A percentile compares a stretch with the other conserved stretches of the same genome.
phyloP scores from a whole-genome alignment of 2,113 vertebrate species.

The Alethe diademata region DNA sequence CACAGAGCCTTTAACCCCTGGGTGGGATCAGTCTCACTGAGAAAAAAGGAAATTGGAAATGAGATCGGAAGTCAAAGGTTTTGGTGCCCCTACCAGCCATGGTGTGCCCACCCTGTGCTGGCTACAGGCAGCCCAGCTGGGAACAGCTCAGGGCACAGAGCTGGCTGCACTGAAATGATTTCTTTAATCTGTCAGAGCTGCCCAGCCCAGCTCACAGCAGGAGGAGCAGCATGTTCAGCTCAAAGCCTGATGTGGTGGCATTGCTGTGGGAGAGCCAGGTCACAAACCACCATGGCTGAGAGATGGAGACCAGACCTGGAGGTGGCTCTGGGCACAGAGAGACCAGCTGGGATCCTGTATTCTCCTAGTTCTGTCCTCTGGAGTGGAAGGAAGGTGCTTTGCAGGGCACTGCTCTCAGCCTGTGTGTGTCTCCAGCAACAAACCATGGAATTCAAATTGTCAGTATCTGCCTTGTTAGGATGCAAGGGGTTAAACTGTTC shows the following conservation, averaged over 20 bases:
- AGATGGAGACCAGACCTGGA: neutral
- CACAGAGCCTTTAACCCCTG: neutral
- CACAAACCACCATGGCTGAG: neutral
- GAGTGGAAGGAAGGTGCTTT: neutral
- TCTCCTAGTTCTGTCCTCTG: neutral
- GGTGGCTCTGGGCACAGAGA: neutral
- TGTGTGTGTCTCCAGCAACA: neutral
- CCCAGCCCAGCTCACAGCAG: neutral
- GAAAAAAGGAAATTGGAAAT: neutral
- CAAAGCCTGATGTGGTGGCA: neutral
- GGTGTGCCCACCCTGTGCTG: neutral
- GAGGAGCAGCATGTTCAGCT: neutral
- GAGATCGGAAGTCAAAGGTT: neutral
- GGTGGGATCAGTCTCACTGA: neutral
- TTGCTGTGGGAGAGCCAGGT: accelerated
- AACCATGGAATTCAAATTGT: neutral
- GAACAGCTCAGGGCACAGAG: neutral
- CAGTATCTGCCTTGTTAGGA: neutral
- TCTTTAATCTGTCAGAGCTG: neutral
- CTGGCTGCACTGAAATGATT: neutral
- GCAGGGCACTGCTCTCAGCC: neutral
- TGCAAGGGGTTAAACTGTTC: conserved; percentile 71
- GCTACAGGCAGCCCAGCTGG: neutral
- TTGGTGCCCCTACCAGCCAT: neutral
- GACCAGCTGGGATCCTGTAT: neutral